Evolutionary conservation across 2,113 vertebrate genomes (phyloP), one percentile per base, ranked within the genome.

Genomic region (Isichthys henryi): DNA sequence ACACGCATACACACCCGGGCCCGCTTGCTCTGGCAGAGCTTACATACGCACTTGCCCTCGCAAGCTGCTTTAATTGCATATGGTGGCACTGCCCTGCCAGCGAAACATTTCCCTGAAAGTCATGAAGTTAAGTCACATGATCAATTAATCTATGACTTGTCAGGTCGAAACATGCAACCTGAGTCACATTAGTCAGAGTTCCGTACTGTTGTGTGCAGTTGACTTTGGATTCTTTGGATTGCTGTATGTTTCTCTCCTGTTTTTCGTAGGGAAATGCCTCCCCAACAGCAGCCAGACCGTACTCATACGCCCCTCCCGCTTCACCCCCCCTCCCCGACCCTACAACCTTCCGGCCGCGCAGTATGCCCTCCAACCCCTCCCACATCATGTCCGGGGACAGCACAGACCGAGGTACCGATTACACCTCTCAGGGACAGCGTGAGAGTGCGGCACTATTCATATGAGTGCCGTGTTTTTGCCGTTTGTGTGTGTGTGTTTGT

Each of bases 321-420:
- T 90, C 93, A 0, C 35, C 88, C 52, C 48, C 89, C 19, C 87
- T 90, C 85, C 9, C 83, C 43, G 49, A 87, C 62, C 77, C 88
- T 5, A 15, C 91, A 1, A 80, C 90, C 9, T 91, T 92, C 62
- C 93, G 90, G 1, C 95, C 94, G 0, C 94, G 74, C 70, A 94
- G 92, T 90, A 89, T 93, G 82, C 92, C 90, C 0, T 0, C 90
- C 1, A 93, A 93, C 90, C 89, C 62, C 82, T 93, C 92, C 21
- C 93, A 94, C 7, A 27, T 86, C 6, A 86, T 89, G 5, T 85
- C 92, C 0, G 49, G 77, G 56, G 95, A 95, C 2, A 95, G 95
- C 70, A 89, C 94, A 19, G 96, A 96, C 4, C 95, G 93, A 95
- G 95, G 95, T 95, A 92, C 3, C 6, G 45, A 31, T 17, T 35